Conservation (phyloP, 2,888 invertebrate genomes). For the Nomada ferruginata region DNA sequence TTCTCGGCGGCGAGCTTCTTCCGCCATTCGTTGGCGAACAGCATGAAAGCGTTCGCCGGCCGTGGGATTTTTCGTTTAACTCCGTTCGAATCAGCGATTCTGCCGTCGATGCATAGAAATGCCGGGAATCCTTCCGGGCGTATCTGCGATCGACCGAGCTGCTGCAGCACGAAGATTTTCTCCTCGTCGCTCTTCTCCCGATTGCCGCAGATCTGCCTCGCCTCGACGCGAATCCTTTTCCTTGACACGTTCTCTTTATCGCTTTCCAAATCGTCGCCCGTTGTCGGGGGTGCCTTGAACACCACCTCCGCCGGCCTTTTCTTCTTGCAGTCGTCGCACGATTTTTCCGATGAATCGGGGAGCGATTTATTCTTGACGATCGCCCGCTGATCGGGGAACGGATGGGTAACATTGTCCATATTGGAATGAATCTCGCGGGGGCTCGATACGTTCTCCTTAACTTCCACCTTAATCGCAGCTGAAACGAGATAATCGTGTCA, state of each 20-base stretch:
- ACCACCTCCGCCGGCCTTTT: neutral
- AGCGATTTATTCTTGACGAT: neutral
- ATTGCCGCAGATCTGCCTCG: slow-evolving; percentile 61
- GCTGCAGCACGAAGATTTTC: slow-evolving; percentile 64
- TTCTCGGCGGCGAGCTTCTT: slow-evolving; percentile 86
- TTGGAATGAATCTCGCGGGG: neutral
- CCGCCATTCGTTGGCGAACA: slow-evolving; percentile 87
- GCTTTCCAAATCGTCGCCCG: slow-evolving; percentile 28
- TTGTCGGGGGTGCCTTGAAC: slow-evolving; percentile 31
- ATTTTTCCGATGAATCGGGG: neutral
- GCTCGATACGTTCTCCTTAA: neutral
- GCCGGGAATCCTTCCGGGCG: slow-evolving; percentile 53
- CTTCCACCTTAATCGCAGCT: slow-evolving; percentile 36
- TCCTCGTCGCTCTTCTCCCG: slow-evolving; percentile 57
- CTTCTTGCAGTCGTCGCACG: slow-evolving; percentile 21
- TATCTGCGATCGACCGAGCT: slow-evolving; percentile 57
- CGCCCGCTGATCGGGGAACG: neutral
- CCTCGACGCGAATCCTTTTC: slow-evolving; percentile 71
- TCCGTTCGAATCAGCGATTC: slow-evolving; percentile 59
- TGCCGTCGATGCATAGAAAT: slow-evolving; percentile 63
- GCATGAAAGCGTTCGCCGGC: slow-evolving; percentile 88
- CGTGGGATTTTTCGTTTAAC: slow-evolving; percentile 85
- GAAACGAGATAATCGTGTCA: neutral
- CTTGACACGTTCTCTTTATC: slow-evolving; percentile 58
- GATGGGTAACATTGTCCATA: neutral